Evolutionary conservation across 2,797 vertebrate species (phyloP), one percentile per base, ranked within the genome.

Genomic region (Coregonus sp.): DNA sequence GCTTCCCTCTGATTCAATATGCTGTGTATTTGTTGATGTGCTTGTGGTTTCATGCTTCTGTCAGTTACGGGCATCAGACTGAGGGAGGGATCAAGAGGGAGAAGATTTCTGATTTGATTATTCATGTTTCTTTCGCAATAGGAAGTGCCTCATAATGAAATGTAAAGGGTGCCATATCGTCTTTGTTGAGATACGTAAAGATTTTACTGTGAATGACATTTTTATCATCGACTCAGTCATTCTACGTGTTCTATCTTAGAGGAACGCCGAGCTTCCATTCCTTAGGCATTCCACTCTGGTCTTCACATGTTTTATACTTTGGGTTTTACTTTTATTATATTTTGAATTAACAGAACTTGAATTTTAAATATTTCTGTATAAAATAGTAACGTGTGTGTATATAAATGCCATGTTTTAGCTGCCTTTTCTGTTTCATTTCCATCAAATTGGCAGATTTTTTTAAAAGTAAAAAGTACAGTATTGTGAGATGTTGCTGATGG

Each of bases 311-410:
- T 97, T 98, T 98, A 92, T 97, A 97, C 92, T 91, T 94, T 91
- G 88, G 87, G 85, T 94, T 95, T 94, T 93, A 94, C 94, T 95
- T 95, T 94, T 84, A 73, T 66, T 80, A 80, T 2, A 47, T 85
- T 89, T 86, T 89, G 94, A 89, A 92, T 96, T 97, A 96, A 95
- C 95, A 95, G 96, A 96, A 98, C 96, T 98, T 97, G 96, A 98
- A 98, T 98, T 98, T 98, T 96, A 97, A 97, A 96, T 96, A 95
- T 91, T 96, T 95, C 95, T 98, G 96, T 98, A 97, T 96, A 96
- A 96, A 95, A 94, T 96, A 96, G 95, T 97, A 97, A 97, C 40
- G 90, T 98, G 96, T 98, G 96, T 98, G 93, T 87, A 93, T 93
- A 97, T 91, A 94, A 95, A 96, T 92, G 95, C 92, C 94, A 96